These are phyloP conservation scores for Orthonychiurus folsomi DNA, from an alignment of 2,888 invertebrate species.

Conservation along the genomic window DNA sequence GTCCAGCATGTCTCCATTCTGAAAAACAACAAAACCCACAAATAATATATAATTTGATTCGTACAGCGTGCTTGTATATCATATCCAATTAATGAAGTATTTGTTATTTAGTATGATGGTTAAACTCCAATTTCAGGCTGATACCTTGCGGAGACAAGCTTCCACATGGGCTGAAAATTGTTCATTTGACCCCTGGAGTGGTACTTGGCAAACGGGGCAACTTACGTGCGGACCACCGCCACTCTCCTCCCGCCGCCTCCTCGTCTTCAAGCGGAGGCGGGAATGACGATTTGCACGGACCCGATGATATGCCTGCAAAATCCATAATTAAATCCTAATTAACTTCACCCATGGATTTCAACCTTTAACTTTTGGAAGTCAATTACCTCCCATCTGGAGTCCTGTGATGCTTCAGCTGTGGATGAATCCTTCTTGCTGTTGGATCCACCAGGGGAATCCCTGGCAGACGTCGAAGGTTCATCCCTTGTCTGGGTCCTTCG, in stretches of 20 bases:
- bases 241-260: conserved; percentile 56
- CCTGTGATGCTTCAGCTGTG: conserved; percentile 47
- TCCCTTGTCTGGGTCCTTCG: conserved; percentile 29
- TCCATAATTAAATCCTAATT: background rate
- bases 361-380: background rate
- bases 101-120: too few species aligned
- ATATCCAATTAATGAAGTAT: too few species aligned
- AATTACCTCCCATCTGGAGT: conserved; percentile 61
- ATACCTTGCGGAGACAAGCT: conserved; percentile 58
- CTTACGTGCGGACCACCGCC: conserved; percentile 48
- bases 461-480: conserved; percentile 33
- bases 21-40: conserved; percentile 11
- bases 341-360: too few species aligned
- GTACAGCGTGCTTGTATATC: too few species aligned
- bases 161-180: conserved; percentile 65
- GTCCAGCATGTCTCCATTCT: conserved; percentile 48
- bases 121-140: too few species aligned
- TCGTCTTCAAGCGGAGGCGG: conserved; percentile 57
- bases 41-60: background rate
- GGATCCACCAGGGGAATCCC: conserved; percentile 29
- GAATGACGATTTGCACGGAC: conserved; percentile 64
- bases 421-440: conserved; percentile 34
- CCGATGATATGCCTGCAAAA: conserved; percentile 58
- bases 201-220: conserved; percentile 75
- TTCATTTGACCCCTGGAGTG: conserved; percentile 54